Evolutionary conservation across 2,113 vertebrate species (phyloP), one percentile per base, ranked within the genome.

Genomic region (Petrocephalus microphthalmus): DNA sequence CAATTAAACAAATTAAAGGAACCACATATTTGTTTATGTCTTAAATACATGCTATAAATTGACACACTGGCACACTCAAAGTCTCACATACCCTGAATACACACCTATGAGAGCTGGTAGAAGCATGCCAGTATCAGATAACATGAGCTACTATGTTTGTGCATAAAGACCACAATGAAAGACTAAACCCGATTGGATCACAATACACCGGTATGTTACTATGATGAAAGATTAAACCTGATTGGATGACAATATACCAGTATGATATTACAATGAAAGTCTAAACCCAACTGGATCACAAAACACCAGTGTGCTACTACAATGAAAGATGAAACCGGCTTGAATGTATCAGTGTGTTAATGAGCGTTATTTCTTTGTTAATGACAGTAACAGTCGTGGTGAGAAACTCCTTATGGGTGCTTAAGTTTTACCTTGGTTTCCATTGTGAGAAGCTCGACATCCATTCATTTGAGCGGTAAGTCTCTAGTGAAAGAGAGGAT

Each of bases 191-290:
- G 10, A 78, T 8, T 78, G 71, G 71, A 78, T 78, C 0, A 33
- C 33, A 78, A 78, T 78, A 78, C 71, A 78, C 17, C 71, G 42
- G 33, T 78, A 19, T 1, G 71, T 78, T 78, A 78, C 33, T 78
- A 42, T 42, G 37, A 42, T 78, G 71, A 78, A 42, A 78, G 71
- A 78, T 42, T 37, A 25, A 42, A 42, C 33, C 33, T 78, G 33
- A 78, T 78, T 78, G 71, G 71, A 19, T 78, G 33, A 78, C 71
- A 78, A 78, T 42, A 19, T 29, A 78, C 71, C 71, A 78, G 29
- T 42, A 78, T 67, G 60, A 67, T 67, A 67, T 67, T 67, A 78
- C 71, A 78, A 78, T 33, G 67, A 74, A 74, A 74, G 29, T 74
- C 67, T 74, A 74, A 37, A 74, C 67, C 67, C 15, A 74, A 6